Evolutionary conservation across 1,140 invertebrate species (phyloP).

Genomic region (Papilio machaon): DNA sequence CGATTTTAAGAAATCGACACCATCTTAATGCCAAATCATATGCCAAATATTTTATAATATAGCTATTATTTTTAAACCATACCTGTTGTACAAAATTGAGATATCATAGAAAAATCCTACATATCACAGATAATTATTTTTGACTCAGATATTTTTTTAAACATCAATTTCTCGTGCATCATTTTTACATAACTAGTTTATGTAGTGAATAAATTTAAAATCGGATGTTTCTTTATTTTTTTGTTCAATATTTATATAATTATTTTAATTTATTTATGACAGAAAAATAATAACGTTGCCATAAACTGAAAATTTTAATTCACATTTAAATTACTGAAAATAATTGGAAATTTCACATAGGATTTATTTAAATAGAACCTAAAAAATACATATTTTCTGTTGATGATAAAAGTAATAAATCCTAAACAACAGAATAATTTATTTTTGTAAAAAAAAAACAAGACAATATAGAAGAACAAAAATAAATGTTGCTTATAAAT

Average conservation of each 20-base stretch:
- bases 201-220: no score
- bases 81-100: conserved; percentile 33
- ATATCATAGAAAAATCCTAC: conserved; percentile 33
- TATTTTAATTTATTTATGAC: not conserved
- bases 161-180: not conserved
- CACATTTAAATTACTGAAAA: not conserved
- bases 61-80: conserved; percentile 39
- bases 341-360: not conserved
- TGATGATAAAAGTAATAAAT: not conserved
- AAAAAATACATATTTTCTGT: not conserved
- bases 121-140: conserved; percentile 35
- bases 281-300: not conserved
- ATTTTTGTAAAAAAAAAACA: not conserved
- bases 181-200: not conserved
- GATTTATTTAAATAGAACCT: not conserved
- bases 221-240: no score
- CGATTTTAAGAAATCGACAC: conserved; percentile 6
- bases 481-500: conserved; percentile 22
- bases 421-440: not conserved
- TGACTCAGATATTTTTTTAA: not conserved
- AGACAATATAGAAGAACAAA: conserved; percentile 18
- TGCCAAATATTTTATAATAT: conserved; percentile 64
- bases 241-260: no score
- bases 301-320: not conserved
- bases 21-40: conserved; percentile 60